A percentile compares a stretch with the other conserved stretches of the same genome.
phyloP scores from a whole-genome alignment of 2,888 invertebrate species.

The Lordiphosa andalusiaca region DNA sequence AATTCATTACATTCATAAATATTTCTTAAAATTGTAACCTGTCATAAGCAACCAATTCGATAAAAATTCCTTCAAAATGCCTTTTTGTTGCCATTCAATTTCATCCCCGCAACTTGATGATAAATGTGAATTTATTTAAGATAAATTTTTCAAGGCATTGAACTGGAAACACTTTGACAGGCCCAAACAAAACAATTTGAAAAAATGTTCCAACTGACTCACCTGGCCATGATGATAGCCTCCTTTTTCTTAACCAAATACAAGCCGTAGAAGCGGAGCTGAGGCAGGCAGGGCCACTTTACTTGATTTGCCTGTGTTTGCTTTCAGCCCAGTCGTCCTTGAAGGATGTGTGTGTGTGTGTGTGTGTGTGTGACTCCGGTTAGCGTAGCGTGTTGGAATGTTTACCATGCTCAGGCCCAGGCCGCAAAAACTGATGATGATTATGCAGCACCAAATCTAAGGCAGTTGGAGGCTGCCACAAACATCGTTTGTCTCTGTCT shows the following conservation, averaged over 20 bases:
- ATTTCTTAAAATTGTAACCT: no score
- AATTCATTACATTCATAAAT: no score
- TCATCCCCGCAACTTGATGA: slow-evolving; percentile 6
- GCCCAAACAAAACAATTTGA: slow-evolving; percentile 10
- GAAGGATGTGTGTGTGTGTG: slow-evolving; percentile 31
- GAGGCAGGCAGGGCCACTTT: neutral
- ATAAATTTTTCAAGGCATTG: slow-evolving; percentile 40
- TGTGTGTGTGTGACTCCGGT: slow-evolving; percentile 15
- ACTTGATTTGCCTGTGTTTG: slow-evolving; percentile 19
- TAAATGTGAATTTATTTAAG: slow-evolving; percentile 37
- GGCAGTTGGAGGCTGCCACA: slow-evolving; percentile 29
- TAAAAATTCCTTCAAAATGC: no score
- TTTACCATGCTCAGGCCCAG: slow-evolving; percentile 52
- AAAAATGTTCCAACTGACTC: slow-evolving; percentile 15
- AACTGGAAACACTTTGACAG: slow-evolving; percentile 49
- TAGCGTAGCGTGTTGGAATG: slow-evolving; percentile 22
- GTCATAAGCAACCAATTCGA: no score
- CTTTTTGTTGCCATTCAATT: no score
- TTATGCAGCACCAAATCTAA: slow-evolving; percentile 38
- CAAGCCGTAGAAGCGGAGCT: neutral
- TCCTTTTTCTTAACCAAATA: neutral
- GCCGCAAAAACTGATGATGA: slow-evolving; percentile 44
- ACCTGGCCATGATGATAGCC: slow-evolving; percentile 33
- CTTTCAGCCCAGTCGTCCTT: slow-evolving; percentile 26
- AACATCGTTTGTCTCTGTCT: slow-evolving; percentile 56